phyloP scores from a whole-genome alignment of 2,797 vertebrate genomes.

The Benthosema pterotum region DNA sequence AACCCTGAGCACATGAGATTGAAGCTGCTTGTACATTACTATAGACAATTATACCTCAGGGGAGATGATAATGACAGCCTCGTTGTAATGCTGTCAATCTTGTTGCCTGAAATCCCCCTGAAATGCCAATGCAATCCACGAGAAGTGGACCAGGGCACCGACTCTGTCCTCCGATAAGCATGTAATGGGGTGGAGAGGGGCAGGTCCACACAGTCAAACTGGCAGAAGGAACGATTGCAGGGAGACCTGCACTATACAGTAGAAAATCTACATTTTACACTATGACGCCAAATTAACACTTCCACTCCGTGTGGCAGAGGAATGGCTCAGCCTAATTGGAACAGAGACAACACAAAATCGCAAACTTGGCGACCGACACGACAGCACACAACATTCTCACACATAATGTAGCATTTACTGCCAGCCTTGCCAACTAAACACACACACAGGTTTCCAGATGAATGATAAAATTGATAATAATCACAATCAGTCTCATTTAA shows the following conservation, averaged over 20 bases:
- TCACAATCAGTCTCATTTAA: neutral
- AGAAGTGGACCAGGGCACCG: constrained; percentile 9
- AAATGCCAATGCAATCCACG: constrained; percentile 56
- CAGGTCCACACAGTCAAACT: constrained; percentile 36
- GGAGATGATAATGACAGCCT: constrained; percentile 63
- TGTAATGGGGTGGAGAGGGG: constrained; percentile 15
- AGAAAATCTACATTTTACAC: too few relatives aligned
- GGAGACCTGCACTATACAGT: too few relatives aligned
- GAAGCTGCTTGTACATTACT: constrained; percentile 64
- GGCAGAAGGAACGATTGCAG: constrained; percentile 33
- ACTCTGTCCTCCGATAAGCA: constrained; percentile 38
- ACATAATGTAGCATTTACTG: neutral
- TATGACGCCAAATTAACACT: too few relatives aligned
- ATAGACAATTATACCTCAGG: constrained; percentile 66
- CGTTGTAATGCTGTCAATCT: constrained; percentile 66
- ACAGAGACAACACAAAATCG: neutral
- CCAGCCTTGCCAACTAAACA: neutral
- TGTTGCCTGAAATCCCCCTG: constrained; percentile 52
- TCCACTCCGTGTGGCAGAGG: neutral
- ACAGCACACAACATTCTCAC: neutral
- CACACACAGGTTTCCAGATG: constrained; percentile 5
- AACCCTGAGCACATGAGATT: constrained; percentile 49
- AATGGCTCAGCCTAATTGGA: constrained; percentile 9
- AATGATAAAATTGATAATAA: neutral
- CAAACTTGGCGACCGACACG: too few relatives aligned